These are phyloP conservation scores for Synergus gifuensis DNA, from an alignment of 2,888 invertebrate species.

Conservation along the genomic window DNA sequence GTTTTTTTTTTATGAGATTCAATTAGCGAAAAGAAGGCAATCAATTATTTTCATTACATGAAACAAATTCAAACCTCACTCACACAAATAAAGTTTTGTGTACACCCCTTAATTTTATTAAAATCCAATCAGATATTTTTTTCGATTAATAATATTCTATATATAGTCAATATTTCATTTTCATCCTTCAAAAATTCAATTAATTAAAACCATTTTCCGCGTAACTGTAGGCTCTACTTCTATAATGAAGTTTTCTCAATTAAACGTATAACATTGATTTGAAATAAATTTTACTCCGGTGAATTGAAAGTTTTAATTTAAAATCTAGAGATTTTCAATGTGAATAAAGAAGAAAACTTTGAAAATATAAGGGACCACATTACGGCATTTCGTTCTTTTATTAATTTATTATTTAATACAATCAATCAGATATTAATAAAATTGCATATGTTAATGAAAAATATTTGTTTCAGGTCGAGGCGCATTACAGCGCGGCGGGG, in stretches of 20 bases:
- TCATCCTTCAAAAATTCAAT: neutral
- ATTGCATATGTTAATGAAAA: neutral
- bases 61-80: neutral
- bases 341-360: neutral
- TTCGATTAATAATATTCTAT: neutral
- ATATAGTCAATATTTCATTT: neutral
- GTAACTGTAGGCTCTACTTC: neutral
- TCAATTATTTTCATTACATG: neutral
- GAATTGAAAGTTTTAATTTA: neutral
- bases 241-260: no score
- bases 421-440: no score
- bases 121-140: neutral
- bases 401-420: no score
- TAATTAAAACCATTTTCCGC: neutral
- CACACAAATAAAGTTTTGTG: neutral
- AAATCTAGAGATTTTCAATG: neutral
- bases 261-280: neutral
- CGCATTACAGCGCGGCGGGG: constrained; percentile 73
- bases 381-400: no score
- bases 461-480: constrained; percentile 66
- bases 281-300: neutral
- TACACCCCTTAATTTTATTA: neutral
- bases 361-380: neutral
- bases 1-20: neutral
- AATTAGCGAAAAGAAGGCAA: neutral